A percentile compares a stretch with the other conserved stretches of the same genome.
These are phyloP conservation scores for Daboia siamensis DNA, from an alignment of 2,113 vertebrate genomes.

Conservation along the genomic window DNA sequence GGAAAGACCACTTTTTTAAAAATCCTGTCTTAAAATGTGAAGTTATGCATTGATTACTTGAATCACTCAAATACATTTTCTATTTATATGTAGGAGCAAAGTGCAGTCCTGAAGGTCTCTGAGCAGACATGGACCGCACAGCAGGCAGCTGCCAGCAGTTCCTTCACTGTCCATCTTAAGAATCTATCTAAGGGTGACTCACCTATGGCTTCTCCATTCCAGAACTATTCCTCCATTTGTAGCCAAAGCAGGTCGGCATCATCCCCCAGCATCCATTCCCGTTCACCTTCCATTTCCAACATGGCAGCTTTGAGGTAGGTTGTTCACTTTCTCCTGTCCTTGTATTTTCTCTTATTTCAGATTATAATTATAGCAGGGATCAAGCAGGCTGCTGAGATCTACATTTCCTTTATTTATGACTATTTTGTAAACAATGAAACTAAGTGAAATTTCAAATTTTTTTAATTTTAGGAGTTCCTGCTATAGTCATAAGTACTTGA, in stretches of 20 bases:
- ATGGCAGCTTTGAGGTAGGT: slow-evolving; percentile 92
- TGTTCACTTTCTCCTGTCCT: neutral
- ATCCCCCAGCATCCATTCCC: slow-evolving; percentile 85
- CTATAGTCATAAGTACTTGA: neutral
- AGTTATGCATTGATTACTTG: neutral
- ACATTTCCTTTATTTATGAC: neutral
- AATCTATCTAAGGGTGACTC: slow-evolving; percentile 87
- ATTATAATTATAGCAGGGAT: neutral
- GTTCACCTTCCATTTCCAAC: slow-evolving; percentile 88
- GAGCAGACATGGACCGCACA: slow-evolving; percentile 77
- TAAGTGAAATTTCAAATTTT: neutral
- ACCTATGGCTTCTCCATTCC: slow-evolving; percentile 82
- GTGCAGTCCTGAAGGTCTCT: slow-evolving; percentile 78
- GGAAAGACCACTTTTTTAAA: neutral
- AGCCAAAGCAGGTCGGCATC: slow-evolving; percentile 81
- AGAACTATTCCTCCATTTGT: slow-evolving; percentile 85
- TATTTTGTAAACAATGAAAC: neutral
- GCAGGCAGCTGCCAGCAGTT: slow-evolving; percentile 73
- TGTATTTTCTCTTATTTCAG: neutral
- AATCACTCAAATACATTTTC: neutral
- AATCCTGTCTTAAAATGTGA: neutral
- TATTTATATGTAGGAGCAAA: slow-evolving; percentile 78
- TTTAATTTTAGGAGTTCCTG: neutral
- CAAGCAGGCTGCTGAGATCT: neutral
- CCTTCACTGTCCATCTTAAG: slow-evolving; percentile 83